These are phyloP conservation scores for Lypha dubia DNA, from an alignment of 2,888 invertebrate genomes.

Conservation along the genomic window DNA sequence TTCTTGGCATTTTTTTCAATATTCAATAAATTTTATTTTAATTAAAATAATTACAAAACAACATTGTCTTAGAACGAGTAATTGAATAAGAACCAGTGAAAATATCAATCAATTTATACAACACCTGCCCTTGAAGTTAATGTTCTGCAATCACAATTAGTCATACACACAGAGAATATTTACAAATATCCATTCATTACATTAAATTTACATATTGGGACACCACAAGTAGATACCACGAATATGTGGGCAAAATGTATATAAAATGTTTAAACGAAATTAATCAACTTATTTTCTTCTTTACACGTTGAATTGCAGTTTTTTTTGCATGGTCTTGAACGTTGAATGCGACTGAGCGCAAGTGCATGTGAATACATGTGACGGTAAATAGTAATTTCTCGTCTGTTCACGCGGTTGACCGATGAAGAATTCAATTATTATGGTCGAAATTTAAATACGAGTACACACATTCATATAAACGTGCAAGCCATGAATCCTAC, in stretches of 20 bases:
- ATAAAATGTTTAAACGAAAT: constrained; percentile 3
- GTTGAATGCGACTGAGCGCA: constrained; percentile 17
- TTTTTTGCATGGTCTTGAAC: constrained; percentile 18
- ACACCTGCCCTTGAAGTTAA: constrained; percentile 26
- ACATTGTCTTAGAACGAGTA: not conserved
- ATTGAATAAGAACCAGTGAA: not conserved
- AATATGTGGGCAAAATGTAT: not conserved
- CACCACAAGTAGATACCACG: not conserved
- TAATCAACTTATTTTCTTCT: constrained; percentile 18
- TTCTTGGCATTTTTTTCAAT: too few relatives aligned
- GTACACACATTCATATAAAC: not conserved
- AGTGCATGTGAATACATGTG: constrained; percentile 38
- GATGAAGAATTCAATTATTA: constrained; percentile 57
- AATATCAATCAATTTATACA: constrained; percentile 7
- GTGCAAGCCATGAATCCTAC: not conserved
- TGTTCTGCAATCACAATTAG: constrained; percentile 27
- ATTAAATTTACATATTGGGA: constrained; percentile 8
- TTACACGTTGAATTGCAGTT: constrained; percentile 35
- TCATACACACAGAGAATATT: not conserved
- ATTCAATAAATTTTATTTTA: not conserved
- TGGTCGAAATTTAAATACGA: constrained; percentile 35
- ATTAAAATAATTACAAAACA: not conserved
- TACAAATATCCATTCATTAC: constrained; percentile 12
- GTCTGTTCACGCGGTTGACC: constrained; percentile 44
- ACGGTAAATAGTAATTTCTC: constrained; percentile 23